Conservation (phyloP, 1,140 invertebrate species). For the Manduca sexta region DNA sequence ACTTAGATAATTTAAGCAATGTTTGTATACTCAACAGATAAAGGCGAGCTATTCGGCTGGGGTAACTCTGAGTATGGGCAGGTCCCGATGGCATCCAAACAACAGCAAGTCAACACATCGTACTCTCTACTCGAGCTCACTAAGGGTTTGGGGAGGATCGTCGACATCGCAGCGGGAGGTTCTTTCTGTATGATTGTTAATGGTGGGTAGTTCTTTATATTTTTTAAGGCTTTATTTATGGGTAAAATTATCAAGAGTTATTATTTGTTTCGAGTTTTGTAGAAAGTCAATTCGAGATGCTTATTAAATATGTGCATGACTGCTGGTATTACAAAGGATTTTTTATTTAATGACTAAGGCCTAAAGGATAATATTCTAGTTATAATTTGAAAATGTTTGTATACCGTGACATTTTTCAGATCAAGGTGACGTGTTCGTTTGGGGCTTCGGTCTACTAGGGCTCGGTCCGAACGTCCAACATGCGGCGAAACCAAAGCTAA, state of each 20-base stretch:
- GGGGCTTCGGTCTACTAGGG: conserved; percentile 95
- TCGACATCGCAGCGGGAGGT: conserved; percentile 89
- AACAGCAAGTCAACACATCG: conserved; percentile 80
- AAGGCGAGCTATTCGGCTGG: conserved; percentile 97
- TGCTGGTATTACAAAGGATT: too few relatives aligned
- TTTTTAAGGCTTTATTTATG: too few relatives aligned
- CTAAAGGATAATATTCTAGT: too few relatives aligned
- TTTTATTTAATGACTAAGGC: too few relatives aligned
- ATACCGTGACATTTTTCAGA: conserved; percentile 70
- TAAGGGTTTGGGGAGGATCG: conserved; percentile 81
- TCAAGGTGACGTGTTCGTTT: conserved; percentile 88
- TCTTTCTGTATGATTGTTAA: conserved; percentile 90
- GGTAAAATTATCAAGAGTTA: too few relatives aligned
- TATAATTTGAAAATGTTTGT: too few relatives aligned
- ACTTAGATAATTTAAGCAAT: too few relatives aligned
- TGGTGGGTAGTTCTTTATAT: too few relatives aligned
- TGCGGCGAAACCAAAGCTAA: conserved; percentile 77
- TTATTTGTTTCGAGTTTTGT: too few relatives aligned
- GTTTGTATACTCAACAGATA: conserved; percentile 81
- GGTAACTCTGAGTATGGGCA: conserved; percentile 97
- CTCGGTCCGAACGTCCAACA: conserved; percentile 85
- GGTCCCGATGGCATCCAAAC: conserved; percentile 71
- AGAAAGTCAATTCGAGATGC: too few relatives aligned
- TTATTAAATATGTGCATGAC: too few relatives aligned
- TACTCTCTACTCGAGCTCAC: conserved; percentile 76